Evolutionary conservation across 92 coral and sea anemone genomes (phyloP).

Genomic region (Phenganax subtilis): DNA sequence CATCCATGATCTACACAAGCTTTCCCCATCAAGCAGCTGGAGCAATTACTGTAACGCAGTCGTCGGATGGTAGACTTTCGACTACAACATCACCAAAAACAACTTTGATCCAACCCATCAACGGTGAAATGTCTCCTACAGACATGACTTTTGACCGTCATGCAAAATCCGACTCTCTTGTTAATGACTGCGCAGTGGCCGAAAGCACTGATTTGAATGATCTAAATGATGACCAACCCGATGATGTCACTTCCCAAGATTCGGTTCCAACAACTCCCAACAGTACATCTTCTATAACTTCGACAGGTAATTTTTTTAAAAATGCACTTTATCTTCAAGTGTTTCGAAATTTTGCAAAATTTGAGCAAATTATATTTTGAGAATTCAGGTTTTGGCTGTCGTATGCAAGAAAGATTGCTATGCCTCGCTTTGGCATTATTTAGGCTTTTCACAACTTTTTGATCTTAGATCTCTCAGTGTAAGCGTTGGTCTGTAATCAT

Average conservation of each 20-base stretch:
- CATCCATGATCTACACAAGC: conserved; percentile 40
- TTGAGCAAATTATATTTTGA: no score
- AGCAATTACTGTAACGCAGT: conserved; percentile 19
- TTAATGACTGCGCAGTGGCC: neutral
- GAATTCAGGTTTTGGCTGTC: no score
- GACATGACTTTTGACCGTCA: neutral
- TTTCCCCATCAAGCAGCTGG: conserved; percentile 29
- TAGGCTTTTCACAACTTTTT: no score
- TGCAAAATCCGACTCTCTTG: conserved; percentile 1
- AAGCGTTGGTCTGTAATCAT: no score
- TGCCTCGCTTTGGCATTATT: no score
- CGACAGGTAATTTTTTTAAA: neutral
- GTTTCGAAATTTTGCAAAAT: no score
- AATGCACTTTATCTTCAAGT: neutral
- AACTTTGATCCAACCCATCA: conserved; percentile 33
- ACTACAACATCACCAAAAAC: conserved; percentile 32
- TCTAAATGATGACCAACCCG: conserved; percentile 8
- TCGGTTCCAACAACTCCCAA: conserved; percentile 7
- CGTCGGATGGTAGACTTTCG: conserved; percentile 20
- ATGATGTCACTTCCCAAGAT: conserved; percentile 10
- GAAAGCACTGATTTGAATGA: neutral
- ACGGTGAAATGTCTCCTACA: conserved; percentile 36
- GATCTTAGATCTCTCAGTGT: no score
- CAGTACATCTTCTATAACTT: conserved; percentile 7
- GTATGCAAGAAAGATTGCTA: no score